Conservation (phyloP, 2,797 vertebrate species). For the Sebastes vulpes region DNA sequence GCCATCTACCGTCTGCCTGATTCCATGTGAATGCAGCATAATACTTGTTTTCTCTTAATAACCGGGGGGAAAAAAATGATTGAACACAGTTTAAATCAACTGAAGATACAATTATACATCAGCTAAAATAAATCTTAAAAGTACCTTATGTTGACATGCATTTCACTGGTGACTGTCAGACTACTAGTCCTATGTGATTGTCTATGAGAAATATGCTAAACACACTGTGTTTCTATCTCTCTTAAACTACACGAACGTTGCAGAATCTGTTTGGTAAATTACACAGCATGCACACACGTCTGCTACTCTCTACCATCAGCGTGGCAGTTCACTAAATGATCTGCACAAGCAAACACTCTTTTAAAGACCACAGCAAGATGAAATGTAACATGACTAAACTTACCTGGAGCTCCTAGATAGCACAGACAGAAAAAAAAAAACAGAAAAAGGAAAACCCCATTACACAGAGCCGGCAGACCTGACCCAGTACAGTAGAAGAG, state of each 20-base stretch:
- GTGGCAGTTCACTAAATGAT: background rate
- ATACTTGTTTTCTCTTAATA: background rate
- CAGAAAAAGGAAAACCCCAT: slow-evolving; percentile 71
- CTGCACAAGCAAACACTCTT: slow-evolving; percentile 30
- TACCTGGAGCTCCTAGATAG: slow-evolving; percentile 87
- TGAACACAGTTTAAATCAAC: background rate
- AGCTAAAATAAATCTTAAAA: background rate
- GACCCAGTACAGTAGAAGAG: slow-evolving; percentile 19
- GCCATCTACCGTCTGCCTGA: no score
- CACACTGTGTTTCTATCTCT: background rate
- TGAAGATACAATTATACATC: background rate
- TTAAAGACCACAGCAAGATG: slow-evolving; percentile 57
- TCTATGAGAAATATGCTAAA: background rate
- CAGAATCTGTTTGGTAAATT: slow-evolving; percentile 22
- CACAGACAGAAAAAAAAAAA: slow-evolving; percentile 67
- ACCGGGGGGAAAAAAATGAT: background rate
- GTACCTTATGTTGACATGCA: background rate
- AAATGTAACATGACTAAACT: slow-evolving; percentile 64
- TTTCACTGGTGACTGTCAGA: background rate
- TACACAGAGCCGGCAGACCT: slow-evolving; percentile 58
- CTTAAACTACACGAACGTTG: background rate
- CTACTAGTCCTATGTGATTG: background rate
- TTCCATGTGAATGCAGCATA: background rate
- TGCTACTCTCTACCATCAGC: background rate
- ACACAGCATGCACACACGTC: slow-evolving; percentile 42